Base-by-base conservation (phyloP, 2,797 vertebrate genomes). In the Propithecus perrieri region DNA sequence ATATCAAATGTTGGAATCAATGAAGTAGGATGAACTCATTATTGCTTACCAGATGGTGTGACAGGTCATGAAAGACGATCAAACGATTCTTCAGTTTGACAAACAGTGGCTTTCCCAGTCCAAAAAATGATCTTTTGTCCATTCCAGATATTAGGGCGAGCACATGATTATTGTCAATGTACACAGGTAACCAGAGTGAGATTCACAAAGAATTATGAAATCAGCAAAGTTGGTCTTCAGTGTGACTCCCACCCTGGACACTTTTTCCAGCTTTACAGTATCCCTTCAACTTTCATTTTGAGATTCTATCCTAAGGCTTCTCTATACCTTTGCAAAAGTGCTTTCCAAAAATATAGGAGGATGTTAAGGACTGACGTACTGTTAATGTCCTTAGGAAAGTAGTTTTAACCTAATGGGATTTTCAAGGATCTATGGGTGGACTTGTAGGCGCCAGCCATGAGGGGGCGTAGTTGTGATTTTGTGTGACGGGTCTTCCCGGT, bases 381-480 rank as follows among this genome's bases (percentile, higher is more conserved):
- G 26, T 71, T 65, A 43, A 46, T 38, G 15, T 72, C 80, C 53
- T 91, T 71, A 53, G 43, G 43, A 67, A 96, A 95, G 18, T 65
- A 33, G 61, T 79, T 90, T 71, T 89, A 78, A 75, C 15, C 15
- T 63, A 85, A 24, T 4, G 15, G 24, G 17, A 76, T 87, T 94
- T 95, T 76, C 55, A 15, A 89, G 92, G 28, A 30, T 69, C 17
- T 93, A 8, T 57, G 22, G 55, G 48, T 92, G 41, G 30, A 94
- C 71, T 88, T 85, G n/a, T 26, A 96, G 30, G 35, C 48, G 78
- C 11, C 9, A 78, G 18, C 76, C 85, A 65, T 80, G 15, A 97
- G 86, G 38, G 94, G 65, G 79, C 71, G 69, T 20, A 41, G 35
- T 30, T 89, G 91, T 72, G 63, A 85, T 83, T 97, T 72, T 79